Conservation (phyloP, 2,888 invertebrate species). For the Athrips mouffetella region DNA sequence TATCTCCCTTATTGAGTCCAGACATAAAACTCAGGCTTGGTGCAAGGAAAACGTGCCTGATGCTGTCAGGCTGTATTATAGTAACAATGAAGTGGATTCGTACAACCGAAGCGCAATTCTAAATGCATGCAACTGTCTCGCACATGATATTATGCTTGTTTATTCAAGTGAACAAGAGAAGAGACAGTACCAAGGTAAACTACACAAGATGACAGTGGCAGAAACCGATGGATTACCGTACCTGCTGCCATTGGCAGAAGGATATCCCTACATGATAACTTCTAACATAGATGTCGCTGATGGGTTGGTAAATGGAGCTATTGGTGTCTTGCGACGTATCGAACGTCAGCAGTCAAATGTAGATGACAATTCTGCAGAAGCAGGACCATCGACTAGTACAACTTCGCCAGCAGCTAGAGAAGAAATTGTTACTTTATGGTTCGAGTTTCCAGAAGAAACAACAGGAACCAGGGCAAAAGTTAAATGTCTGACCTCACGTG, state of each 20-base stretch:
- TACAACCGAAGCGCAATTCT: conserved; percentile 31
- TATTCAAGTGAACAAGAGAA: conserved; percentile 22
- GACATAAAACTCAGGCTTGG: conserved; percentile 26
- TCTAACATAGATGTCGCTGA: conserved; percentile 27
- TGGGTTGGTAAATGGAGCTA: conserved; percentile 26
- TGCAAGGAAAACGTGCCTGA: conserved; percentile 25
- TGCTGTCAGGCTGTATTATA: conserved; percentile 30
- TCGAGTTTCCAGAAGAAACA: conserved; percentile 23
- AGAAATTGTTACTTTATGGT: conserved; percentile 25
- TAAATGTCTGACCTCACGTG: conserved; percentile 23
- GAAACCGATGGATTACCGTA: conserved; percentile 28
- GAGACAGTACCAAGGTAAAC: conserved; percentile 21
- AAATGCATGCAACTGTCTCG: conserved; percentile 27
- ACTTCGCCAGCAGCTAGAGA: conserved; percentile 20
- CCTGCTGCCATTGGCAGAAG: conserved; percentile 24
- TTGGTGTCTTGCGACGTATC: too few species aligned
- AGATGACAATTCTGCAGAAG: conserved; percentile 21
- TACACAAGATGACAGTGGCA: conserved; percentile 28
- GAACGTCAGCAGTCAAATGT: conserved; percentile 21
- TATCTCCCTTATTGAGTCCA: too few species aligned
- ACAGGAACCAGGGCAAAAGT: conserved; percentile 23
- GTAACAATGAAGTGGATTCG: conserved; percentile 31
- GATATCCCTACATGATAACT: too few species aligned
- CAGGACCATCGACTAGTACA: conserved; percentile 20
- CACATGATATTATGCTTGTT: conserved; percentile 26